Base-by-base conservation (phyloP, 2,113 vertebrate species). In the Phasianus colchicus region DNA sequence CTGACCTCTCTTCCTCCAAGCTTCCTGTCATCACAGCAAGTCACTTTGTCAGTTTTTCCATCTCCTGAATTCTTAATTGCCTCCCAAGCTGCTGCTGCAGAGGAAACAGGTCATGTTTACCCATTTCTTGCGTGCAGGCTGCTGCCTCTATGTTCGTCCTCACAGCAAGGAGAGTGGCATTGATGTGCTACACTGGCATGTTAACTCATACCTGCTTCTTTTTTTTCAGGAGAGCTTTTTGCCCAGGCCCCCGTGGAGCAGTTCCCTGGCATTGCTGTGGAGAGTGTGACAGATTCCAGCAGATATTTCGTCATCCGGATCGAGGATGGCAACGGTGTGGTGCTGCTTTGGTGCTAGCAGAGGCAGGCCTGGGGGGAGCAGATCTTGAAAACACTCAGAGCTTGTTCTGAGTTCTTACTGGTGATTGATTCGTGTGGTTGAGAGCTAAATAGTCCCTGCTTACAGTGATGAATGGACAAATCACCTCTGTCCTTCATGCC, bases 271-370 rank as follows among this genome's bases (percentile, higher is more conserved):
- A 86, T 93, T 2, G 98, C 97, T 0, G 98, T 99, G 77, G 99
- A 99, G 96, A 91, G 98, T 0, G 99, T 99, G 70, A 98, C 98
- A 0, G 99, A 99, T 88, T 99, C 99, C 91, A 99, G 99, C 97
- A 97, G 99, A 79, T 99, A 99, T 14, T 99, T 99, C 7, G 99
- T 99, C 6, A 85, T 99, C 90, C 98, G 98, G 60, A 97, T 99
- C 4, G 98, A 99, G 42, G 99, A 99, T 5, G 99, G 97, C 63
- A 99, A 98, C 0, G 99, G 99, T 99, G 93, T 6, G 24, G 47
- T 9, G 7, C 45, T 27, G 45, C 13, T 10, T 13, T 27, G 18
- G 11, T 29, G 11, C 63, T 42, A 4, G 11, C 15, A 11, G 66
- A 32, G 30, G 22, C 19, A 12, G 30, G 14, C 32, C 6, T 29